Conservation (phyloP, 2,797 vertebrate genomes). For the Clarias laeviceps region DNA sequence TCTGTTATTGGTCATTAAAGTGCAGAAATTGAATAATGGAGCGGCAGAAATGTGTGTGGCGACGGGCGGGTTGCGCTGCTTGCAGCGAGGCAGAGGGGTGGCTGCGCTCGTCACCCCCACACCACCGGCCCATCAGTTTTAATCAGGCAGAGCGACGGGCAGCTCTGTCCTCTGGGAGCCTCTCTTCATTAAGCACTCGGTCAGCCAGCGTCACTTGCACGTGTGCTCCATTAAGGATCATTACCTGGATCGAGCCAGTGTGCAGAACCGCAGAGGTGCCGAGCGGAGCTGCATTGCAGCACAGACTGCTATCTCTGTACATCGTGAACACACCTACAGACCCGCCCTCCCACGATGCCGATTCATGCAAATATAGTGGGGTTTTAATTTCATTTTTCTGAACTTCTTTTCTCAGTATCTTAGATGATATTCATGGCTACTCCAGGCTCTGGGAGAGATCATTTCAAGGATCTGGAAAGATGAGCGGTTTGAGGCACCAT, state of each 20-base stretch:
- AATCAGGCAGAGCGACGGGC: constrained; percentile 73
- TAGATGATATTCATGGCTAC: constrained; percentile 12
- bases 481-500: constrained; percentile 33
- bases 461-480: constrained; percentile 49
- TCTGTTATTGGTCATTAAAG: constrained; percentile 73
- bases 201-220: constrained; percentile 57
- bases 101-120: constrained; percentile 61
- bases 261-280: not conserved
- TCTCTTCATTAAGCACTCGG: constrained; percentile 68
- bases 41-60: constrained; percentile 50
- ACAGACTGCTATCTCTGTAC: not conserved
- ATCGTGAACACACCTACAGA: not conserved
- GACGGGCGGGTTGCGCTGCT: constrained; percentile 34
- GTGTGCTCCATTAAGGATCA: constrained; percentile 73
- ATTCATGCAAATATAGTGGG: not conserved
- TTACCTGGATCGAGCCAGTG: constrained; percentile 64
- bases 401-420: not conserved
- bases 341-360: not conserved
- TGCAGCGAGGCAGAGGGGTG: constrained; percentile 57
- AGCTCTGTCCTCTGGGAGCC: constrained; percentile 61
- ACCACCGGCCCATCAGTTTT: constrained; percentile 76
- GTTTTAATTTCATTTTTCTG: not conserved
- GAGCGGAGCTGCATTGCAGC: constrained; percentile 39
- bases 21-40: constrained; percentile 80
- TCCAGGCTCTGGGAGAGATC: constrained; percentile 38